Evolutionary conservation across 2,113 vertebrate species (phyloP), one percentile per base, ranked within the genome.

Genomic region (Gnathonemus longibarbis): DNA sequence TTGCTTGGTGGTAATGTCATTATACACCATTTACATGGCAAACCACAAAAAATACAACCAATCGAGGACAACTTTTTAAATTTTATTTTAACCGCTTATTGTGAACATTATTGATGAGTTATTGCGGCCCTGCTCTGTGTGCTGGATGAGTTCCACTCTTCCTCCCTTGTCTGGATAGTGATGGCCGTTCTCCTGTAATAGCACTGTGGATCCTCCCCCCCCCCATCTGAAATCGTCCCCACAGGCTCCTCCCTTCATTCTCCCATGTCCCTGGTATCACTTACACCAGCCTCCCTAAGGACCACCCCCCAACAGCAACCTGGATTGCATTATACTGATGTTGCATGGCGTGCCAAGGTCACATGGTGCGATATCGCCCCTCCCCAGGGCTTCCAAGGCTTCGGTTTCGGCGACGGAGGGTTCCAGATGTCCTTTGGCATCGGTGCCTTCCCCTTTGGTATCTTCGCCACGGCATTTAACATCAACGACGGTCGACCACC

Each of bases 401-500:
- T 99, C 90, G 98, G 98, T 17, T 99, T 99, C 93, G 98, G 98
- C 0, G 98, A 99, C 92, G 98, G 98, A 15, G 98, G 98, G 80
- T 99, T 99, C 93, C 98, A 99, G 92, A 99, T 99, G 98, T 99
- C 98, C 0, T 99, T 99, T 48, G 98, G 98, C 90, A 99, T 99
- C 11, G 98, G 98, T 19, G 98, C 98, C 0, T 99, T 99, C 95
- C 98, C 98, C 1, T 99, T 99, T 92, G 98, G 98, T 87, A 99
- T 99, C 94, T 99, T 99, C 91, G 98, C 98, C 3, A 99, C 98
- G 91, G 98, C 98, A 0, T 99, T 99, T 93, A 99, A 99, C 94
- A 99, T 99, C 93, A 99, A 99, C 0, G 98, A 99, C 0, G 98
- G 98, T 11, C 94, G 98, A 90, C 98, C 98, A 77, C 97, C 98